These are phyloP conservation scores for Mimumesa dahlbomi DNA, from an alignment of 2,888 invertebrate genomes.

Conservation along the genomic window DNA sequence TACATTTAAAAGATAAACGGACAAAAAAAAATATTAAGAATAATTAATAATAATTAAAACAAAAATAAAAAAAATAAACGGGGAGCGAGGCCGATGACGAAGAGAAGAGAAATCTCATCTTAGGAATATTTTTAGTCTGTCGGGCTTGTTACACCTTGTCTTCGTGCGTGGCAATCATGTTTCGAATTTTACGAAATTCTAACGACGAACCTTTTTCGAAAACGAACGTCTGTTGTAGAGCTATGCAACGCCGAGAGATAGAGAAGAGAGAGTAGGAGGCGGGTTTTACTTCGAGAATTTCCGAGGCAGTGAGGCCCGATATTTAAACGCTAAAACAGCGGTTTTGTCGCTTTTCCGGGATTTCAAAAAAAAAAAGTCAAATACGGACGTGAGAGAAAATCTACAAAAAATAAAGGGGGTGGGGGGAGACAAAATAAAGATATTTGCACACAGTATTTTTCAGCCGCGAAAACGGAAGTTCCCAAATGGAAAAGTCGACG, in stretches of 20 bases:
- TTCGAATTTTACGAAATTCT: conserved; percentile 58
- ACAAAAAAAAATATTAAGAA: conserved; percentile 17
- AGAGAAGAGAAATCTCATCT: conserved; percentile 40
- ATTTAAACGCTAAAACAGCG: conserved; percentile 17
- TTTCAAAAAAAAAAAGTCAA: conserved; percentile 42
- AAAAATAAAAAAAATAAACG: too few species aligned
- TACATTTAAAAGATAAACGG: conserved; percentile 45
- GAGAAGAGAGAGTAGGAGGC: conserved; percentile 1
- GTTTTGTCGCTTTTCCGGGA: conserved; percentile 53
- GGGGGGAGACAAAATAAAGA: conserved; percentile 20
- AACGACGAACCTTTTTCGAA: conserved; percentile 1
- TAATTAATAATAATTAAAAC: too few species aligned
- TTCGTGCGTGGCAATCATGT: conserved; percentile 68
- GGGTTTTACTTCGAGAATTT: conserved; percentile 36
- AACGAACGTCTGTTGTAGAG: not conserved
- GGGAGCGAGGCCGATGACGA: conserved; percentile 36
- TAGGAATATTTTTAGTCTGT: conserved; percentile 52
- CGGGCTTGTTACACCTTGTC: conserved; percentile 53
- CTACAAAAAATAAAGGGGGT: too few species aligned
- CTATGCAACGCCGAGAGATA: conserved; percentile 8
- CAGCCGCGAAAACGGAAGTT: conserved; percentile 50
- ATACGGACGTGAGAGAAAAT: too few species aligned
- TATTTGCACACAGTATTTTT: conserved; percentile 66
- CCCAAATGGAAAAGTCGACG: conserved; percentile 37
- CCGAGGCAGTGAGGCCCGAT: conserved; percentile 39